Percentiles rank a stretch among this genome's conserved stretches.
These are phyloP conservation scores for Macrotus californicus DNA, from an alignment of 2,113 vertebrate genomes.

Conservation along the genomic window DNA sequence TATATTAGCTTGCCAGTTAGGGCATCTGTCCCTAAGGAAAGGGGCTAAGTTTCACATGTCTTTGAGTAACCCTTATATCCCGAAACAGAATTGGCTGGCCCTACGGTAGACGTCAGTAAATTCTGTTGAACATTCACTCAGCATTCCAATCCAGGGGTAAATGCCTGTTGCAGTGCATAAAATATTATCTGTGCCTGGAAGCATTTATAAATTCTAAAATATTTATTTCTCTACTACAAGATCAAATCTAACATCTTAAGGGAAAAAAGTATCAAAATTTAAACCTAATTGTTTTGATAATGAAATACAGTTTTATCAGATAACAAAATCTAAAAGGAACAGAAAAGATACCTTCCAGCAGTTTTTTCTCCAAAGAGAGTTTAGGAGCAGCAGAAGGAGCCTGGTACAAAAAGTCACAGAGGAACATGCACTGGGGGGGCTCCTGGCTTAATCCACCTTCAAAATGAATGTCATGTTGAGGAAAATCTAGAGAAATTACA, in stretches of 20 bases:
- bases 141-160: background rate
- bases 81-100: background rate
- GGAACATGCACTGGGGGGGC: constrained; percentile 81
- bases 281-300: constrained; percentile 53
- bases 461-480: constrained; percentile 82
- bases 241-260: constrained; percentile 45
- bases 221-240: background rate
- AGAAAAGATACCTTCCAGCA: constrained; percentile 86
- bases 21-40: background rate
- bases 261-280: constrained; percentile 4
- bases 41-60: background rate
- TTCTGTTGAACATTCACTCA: background rate
- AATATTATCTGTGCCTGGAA: constrained; percentile 20
- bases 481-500: constrained; percentile 85
- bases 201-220: constrained; percentile 28
- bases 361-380: constrained; percentile 83
- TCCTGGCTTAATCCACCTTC: constrained; percentile 80
- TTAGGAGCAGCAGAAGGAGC: constrained; percentile 80
- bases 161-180: background rate
- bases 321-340: background rate
- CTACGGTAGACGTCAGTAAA: background rate
- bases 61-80: constrained; percentile 1
- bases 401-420: constrained; percentile 93
- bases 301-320: constrained; percentile 29
- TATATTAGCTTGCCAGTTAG: background rate